Conservation (phyloP, 2,888 invertebrate genomes). For the Anthophora plumipes region DNA sequence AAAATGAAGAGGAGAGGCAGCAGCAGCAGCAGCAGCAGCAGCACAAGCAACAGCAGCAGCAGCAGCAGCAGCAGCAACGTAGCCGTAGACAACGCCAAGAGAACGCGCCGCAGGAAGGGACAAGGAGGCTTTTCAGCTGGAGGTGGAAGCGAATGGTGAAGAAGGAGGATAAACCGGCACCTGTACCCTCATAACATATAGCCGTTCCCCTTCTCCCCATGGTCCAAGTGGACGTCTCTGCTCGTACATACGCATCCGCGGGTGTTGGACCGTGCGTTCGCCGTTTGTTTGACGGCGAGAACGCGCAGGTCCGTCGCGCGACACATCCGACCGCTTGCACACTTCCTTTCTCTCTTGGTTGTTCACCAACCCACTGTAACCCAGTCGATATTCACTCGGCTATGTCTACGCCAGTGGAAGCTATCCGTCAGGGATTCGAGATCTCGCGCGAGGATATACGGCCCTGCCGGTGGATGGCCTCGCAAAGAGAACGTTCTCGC, state of each 20-base stretch:
- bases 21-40: conserved; percentile 10
- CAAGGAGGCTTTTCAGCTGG: conserved; percentile 44
- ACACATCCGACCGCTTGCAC: conserved; percentile 51
- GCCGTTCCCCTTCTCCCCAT: conserved; percentile 58
- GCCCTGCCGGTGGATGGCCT: conserved; percentile 68
- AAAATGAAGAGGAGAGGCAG: conserved; percentile 6
- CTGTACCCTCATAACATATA: conserved; percentile 75
- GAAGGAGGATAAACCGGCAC: conserved; percentile 74
- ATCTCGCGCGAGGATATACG: conserved; percentile 65
- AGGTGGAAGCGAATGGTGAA: conserved; percentile 50
- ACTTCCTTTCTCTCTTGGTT: conserved; percentile 1
- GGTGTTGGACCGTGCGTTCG: conserved; percentile 63
- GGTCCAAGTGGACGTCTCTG: conserved; percentile 54
- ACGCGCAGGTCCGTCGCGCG: conserved; percentile 65
- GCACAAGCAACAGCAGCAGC: conserved; percentile 39
- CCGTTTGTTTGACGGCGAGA: conserved; percentile 69
- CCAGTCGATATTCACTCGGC: conserved; percentile 5
- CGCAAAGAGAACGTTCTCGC: conserved; percentile 70
- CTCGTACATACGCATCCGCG: conserved; percentile 60
- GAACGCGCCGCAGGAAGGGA: conserved; percentile 57
- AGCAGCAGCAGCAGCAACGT: conserved; percentile 37
- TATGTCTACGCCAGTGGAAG: conserved; percentile 61
- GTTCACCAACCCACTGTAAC: not conserved
- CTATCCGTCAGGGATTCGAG: conserved; percentile 69
- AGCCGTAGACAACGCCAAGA: conserved; percentile 62